Evolutionary conservation across 2,797 vertebrate genomes (phyloP), one percentile per base, ranked within the genome.

Genomic region (Simalia tracyae): DNA sequence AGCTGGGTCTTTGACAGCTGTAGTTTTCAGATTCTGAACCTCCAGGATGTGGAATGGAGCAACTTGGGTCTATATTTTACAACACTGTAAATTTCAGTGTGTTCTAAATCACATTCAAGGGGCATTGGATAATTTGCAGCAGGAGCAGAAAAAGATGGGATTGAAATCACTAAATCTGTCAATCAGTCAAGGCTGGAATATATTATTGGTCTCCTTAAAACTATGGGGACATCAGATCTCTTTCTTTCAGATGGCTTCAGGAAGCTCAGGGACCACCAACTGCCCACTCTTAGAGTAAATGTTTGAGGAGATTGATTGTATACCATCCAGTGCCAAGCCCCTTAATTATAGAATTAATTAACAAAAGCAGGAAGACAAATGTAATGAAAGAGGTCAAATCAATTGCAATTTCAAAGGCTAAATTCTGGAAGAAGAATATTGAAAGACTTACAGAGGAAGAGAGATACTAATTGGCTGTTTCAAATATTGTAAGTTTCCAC

Each of bases 401-500:
- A 87, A 91, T 87, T 50, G 66, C 54, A 87, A 91, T 91, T 87
- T 91, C 56, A 61, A 17, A 87, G 42, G 56, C 17, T 87, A 76
- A 91, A 91, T 76, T 42, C 17, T 31, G 56, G 24, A 76, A 81
- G 72, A 46, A 46, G 26, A 87, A 72, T n/a, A 59, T 24, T 59
- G 28, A 76, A 28, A 60, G 56, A n/a, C 26, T 19, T 42, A 76
- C 22, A 72, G 36, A 60, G 26, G 19, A 46, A 15, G 86, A 24
- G 42, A 59, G 87, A 61, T 50, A 81, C n/a, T 31, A 50, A 17
- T 14, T 28, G 24, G 50, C 24, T 66, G 19, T 36, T 60, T 87
- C 68, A 76, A 24, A 60, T 31, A 61, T 10, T 31, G 19, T 7
- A 87, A 24, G 24, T 86, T 86, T 72, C 56, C 46, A 12, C 42